Evolutionary conservation across 2,113 vertebrate species (phyloP).

Genomic region (Sylvilagus bachmani): DNA sequence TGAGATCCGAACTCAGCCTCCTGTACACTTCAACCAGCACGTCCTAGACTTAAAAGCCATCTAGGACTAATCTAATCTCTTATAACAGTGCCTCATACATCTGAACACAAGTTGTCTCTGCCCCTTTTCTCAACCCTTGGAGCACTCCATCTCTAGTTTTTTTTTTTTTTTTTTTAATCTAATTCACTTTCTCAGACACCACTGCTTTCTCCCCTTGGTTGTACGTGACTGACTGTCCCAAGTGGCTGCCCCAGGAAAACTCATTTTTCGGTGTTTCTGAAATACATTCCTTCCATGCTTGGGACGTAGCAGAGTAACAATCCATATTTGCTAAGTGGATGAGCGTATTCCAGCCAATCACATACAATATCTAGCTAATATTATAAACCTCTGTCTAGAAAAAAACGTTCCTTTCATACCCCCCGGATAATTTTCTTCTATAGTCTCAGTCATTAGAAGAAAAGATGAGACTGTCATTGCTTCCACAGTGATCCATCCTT

Average conservation of each 20-base stretch:
- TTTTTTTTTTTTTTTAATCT: neutral
- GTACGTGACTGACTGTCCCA: neutral
- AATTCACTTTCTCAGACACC: neutral
- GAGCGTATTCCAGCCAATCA: neutral
- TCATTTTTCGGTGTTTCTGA: neutral
- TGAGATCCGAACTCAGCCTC: conserved; percentile 6
- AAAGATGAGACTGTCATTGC: neutral
- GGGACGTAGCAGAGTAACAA: neutral
- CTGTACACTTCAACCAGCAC: neutral
- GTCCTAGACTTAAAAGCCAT: neutral
- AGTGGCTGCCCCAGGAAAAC: conserved; percentile 26
- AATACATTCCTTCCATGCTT: neutral
- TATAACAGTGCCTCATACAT: neutral
- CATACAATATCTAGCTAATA: neutral
- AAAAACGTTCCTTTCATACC: neutral
- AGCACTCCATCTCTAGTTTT: neutral
- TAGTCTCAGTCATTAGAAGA: conserved; percentile 1
- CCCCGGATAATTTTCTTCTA: neutral
- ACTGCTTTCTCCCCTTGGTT: neutral
- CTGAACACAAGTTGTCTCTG: neutral
- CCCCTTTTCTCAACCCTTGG: neutral
- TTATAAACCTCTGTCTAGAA: neutral
- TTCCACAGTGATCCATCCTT: conserved; percentile 31
- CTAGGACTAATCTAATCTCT: neutral
- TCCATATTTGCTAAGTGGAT: neutral